Percentiles rank a stretch among this genome's conserved stretches.
Conservation (phyloP, 2,888 invertebrate species). For the Pilophorus perplexus region DNA sequence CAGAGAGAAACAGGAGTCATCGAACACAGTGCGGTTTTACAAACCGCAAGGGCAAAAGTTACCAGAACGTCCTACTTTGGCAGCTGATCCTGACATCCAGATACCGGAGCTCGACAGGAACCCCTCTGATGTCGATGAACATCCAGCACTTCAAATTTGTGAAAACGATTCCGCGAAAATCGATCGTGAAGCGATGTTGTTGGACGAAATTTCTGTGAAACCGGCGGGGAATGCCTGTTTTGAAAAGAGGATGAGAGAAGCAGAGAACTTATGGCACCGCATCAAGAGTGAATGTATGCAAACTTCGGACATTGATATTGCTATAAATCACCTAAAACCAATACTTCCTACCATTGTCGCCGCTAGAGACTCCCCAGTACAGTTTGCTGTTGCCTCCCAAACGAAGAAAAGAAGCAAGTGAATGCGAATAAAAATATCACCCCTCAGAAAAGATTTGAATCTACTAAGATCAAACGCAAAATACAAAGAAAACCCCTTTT, state of each 20-base stretch:
- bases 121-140: neutral
- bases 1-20: slow-evolving; percentile 1
- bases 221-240: neutral
- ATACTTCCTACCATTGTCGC: slow-evolving; percentile 2
- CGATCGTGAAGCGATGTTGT: neutral
- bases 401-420: no score
- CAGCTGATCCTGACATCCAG: neutral
- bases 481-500: neutral
- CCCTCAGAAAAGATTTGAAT: slow-evolving; percentile 6
- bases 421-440: slow-evolving; percentile 3
- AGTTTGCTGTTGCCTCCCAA: no score
- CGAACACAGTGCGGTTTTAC: neutral
- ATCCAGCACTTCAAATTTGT: neutral
- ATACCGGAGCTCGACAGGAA: neutral
- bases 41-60: no score
- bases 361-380: neutral
- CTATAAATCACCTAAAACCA: neutral
- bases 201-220: slow-evolving; percentile 7
- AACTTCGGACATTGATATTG: slow-evolving; percentile 3
- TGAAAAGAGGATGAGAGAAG: neutral
- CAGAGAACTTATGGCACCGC: neutral
- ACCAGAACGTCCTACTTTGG: neutral
- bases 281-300: neutral
- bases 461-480: neutral
- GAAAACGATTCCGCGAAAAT: neutral